Percentiles rank a stretch among this genome's conserved stretches.
These are phyloP conservation scores for Aptenodytes patagonicus DNA, from an alignment of 2,113 vertebrate genomes.

Conservation along the genomic window DNA sequence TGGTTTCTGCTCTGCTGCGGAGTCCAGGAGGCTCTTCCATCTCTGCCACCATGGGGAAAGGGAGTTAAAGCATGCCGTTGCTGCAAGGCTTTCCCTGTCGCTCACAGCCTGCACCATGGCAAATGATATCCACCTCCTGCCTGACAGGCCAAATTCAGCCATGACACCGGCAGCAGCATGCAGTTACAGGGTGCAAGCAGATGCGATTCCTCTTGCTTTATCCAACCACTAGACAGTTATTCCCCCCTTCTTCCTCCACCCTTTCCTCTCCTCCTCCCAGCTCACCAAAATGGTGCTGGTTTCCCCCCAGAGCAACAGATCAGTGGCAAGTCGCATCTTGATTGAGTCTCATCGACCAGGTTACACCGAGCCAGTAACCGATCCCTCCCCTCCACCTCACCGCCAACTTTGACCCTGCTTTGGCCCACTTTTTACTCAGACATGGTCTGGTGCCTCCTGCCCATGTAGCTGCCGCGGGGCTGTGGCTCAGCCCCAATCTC, in stretches of 20 bases:
- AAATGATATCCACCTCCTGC: not conserved
- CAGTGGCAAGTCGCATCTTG: not conserved
- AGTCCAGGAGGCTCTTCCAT: not conserved
- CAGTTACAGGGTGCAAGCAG: not conserved
- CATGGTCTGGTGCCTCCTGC: not conserved
- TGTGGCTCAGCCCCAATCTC: not conserved
- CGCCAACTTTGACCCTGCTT: not conserved
- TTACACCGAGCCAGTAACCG: not conserved
- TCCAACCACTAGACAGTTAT: not conserved
- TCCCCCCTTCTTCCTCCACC: not conserved
- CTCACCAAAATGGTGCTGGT: not conserved
- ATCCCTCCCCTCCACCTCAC: not conserved
- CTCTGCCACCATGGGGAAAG: not conserved
- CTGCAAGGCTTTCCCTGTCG: not conserved
- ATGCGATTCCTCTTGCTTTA: not conserved
- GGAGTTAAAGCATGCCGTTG: not conserved
- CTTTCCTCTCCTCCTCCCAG: not conserved
- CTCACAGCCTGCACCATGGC: not conserved
- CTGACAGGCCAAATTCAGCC: not conserved
- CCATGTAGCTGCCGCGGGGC: accelerated
- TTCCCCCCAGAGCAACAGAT: not conserved
- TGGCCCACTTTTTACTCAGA: not conserved
- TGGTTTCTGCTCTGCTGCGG: not conserved
- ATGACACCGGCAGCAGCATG: accelerated
- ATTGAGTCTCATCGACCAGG: not conserved